A percentile compares a stretch with the other conserved stretches of the same genome.
phyloP scores from a whole-genome alignment of 2,797 vertebrate genomes.

The Hippoglossus hippoglossus region DNA sequence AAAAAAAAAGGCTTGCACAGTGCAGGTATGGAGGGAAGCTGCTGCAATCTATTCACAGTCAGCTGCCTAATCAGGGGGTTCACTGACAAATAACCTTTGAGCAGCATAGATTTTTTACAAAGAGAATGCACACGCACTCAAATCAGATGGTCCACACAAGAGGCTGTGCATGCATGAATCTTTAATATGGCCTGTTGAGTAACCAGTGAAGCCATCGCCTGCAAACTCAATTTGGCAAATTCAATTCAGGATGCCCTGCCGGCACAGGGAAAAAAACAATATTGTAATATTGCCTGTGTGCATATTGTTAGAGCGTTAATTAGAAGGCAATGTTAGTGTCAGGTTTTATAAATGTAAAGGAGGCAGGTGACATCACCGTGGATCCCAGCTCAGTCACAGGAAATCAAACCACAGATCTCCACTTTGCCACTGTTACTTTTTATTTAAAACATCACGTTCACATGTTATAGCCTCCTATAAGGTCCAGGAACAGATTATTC shows the following conservation, averaged over 20 bases:
- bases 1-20: constrained; percentile 50
- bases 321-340: background rate
- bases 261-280: background rate
- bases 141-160: background rate
- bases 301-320: constrained; percentile 5
- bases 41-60: constrained; percentile 22
- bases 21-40: constrained; percentile 46
- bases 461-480: too few relatives aligned
- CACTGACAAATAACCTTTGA: constrained; percentile 24
- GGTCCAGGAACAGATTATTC: too few relatives aligned
- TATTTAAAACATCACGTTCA: too few relatives aligned
- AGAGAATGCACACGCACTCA: background rate
- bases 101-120: background rate
- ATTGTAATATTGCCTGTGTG: background rate
- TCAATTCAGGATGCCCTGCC: constrained; percentile 4
- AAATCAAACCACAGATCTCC: too few relatives aligned
- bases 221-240: constrained; percentile 9
- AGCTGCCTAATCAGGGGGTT: constrained; percentile 32
- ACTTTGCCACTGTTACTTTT: too few relatives aligned
- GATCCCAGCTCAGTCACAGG: too few relatives aligned
- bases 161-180: constrained; percentile 11
- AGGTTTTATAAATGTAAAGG: background rate
- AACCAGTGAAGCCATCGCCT: background rate
- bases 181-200: background rate
- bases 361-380: background rate